Percentiles rank a stretch among this genome's conserved stretches.
Evolutionary conservation across 2,797 vertebrate genomes (phyloP).

Genomic region (Hippocampus kuda): DNA sequence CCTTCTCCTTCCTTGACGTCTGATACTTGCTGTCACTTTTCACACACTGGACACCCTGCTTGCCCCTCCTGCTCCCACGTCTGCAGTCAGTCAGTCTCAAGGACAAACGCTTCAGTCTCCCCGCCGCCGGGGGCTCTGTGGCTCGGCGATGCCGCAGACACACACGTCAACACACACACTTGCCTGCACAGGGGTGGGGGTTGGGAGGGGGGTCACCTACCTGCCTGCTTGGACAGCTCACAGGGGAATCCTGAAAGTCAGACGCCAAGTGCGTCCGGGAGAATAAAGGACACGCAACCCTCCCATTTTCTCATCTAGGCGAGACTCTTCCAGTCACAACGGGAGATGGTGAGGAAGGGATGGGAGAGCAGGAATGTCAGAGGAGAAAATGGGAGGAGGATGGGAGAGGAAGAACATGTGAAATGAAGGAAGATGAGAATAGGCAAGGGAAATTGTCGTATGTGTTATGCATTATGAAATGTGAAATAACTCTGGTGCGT

Average conservation of each 20-base stretch:
- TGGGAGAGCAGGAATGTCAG: slow-evolving; percentile 4
- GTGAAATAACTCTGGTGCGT: no score
- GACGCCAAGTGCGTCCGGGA: slow-evolving; percentile 49
- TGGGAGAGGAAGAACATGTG: background rate
- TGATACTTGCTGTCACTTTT: slow-evolving; percentile 57
- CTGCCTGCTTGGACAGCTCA: slow-evolving; percentile 42
- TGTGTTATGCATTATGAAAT: no score
- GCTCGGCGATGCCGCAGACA: slow-evolving; percentile 59
- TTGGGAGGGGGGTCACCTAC: slow-evolving; percentile 41
- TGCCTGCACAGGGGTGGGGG: slow-evolving; percentile 1
- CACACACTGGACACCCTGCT: slow-evolving; percentile 44
- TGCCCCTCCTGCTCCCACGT: slow-evolving; percentile 30
- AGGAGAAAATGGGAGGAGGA: slow-evolving; percentile 13
- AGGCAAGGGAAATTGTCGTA: no score
- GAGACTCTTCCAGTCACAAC: slow-evolving; percentile 20
- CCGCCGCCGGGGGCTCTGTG: slow-evolving; percentile 56
- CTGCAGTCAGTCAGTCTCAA: slow-evolving; percentile 65
- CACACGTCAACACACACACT: slow-evolving; percentile 26
- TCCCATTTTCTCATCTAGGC: slow-evolving; percentile 53
- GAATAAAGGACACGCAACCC: slow-evolving; percentile 16
- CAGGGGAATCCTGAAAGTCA: slow-evolving; percentile 53
- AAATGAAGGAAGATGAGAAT: no score
- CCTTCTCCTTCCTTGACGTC: slow-evolving; percentile 20
- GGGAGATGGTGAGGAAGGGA: slow-evolving; percentile 31
- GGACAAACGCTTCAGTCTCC: slow-evolving; percentile 63